Conservation (phyloP, 2,113 vertebrate species). For the Myotis yumanensis region DNA sequence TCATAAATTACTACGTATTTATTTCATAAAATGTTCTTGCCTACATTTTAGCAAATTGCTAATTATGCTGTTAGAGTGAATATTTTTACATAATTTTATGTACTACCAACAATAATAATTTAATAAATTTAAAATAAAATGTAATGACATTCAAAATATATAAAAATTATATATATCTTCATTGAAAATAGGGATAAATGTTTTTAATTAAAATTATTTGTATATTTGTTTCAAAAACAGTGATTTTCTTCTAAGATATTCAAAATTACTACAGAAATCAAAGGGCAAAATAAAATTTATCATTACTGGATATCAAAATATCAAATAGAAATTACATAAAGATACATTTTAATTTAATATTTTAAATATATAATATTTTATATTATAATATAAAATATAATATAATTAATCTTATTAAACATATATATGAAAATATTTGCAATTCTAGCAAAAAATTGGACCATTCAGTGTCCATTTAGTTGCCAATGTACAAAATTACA, state of each 20-base stretch:
- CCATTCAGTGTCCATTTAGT: neutral
- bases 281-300: neutral
- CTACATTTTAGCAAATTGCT: neutral
- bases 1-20: neutral
- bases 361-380: neutral
- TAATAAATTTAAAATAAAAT: slow-evolving; percentile 3
- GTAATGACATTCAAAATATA: neutral
- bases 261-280: neutral
- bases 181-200: neutral
- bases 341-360: neutral
- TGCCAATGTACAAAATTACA: neutral
- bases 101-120: neutral
- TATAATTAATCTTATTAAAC: neutral
- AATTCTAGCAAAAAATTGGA: neutral
- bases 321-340: slow-evolving; percentile 21
- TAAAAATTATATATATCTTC: neutral
- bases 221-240: neutral
- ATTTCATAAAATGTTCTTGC: neutral
- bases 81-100: neutral
- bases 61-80: neutral
- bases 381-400: neutral
- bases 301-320: neutral
- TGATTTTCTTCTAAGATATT: neutral
- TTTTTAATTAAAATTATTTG: neutral
- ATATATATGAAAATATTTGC: neutral